Evolutionary conservation across 2,888 invertebrate genomes (phyloP), one percentile per base, ranked within the genome.

Genomic region (Calameuta idolon): DNA sequence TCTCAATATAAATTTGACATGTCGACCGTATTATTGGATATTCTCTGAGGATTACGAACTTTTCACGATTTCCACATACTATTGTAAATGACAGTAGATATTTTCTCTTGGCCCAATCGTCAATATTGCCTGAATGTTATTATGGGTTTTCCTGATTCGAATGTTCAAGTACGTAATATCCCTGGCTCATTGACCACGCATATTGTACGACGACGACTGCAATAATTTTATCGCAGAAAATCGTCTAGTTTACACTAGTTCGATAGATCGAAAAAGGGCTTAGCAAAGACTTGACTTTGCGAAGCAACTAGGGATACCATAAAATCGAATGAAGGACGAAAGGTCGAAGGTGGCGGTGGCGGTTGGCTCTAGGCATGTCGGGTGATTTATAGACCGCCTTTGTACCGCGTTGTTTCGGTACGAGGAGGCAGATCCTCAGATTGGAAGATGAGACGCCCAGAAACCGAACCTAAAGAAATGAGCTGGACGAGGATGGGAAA

Each of bases 371-470:
- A 77, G 77, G 77, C 77, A 77, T 75, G 77, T 73, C 73, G 76
- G 75, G 76, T 78, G 78, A 78, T 78, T 78, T 78, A 78, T 78
- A 78, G 78, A 78, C 81, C 82, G 81, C 79, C 78, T 82, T 78
- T 79, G 81, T 80, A 81, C 83, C 80, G 82, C 79, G 80, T 80
- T 83, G 81, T 82, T 75, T 79, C 73, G 78, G 55, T 34, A 74
- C 74, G 35, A 34, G 23, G 15, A 35, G 31, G 34, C 34, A 78
- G 78, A 78, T 78, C 68, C 78, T 35, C 74, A 75, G 73, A 77
- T 73, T 73, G 75, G 23, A 75, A 75, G 73, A 78, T 78, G 78
- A 78, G 78, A 77, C 69, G 34, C 68, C 69, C 33, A 71, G 31
- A 15, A 71, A 71, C 71, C 71, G 71, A 31, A 71, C 71, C 71